phyloP scores from a whole-genome alignment of 2,113 vertebrate species.

The Pagrus major region DNA sequence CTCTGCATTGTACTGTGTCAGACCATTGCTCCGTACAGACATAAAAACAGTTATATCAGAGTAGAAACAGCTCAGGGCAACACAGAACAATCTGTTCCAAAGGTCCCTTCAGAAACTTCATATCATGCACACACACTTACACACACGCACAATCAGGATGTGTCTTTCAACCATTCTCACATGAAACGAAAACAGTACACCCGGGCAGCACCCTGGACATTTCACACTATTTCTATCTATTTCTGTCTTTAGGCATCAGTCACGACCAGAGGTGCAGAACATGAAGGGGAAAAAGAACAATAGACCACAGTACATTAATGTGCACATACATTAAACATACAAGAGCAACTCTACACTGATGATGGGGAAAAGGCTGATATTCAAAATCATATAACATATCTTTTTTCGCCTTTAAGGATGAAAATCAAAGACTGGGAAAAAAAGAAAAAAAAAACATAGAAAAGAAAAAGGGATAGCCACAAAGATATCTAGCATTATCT shows the following conservation, averaged over 20 bases:
- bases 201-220: constrained; percentile 31
- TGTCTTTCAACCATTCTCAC: constrained; percentile 44
- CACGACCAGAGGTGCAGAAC: not conserved
- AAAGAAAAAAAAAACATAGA: not conserved
- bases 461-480: constrained; percentile 40
- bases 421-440: constrained; percentile 56
- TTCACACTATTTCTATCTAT: constrained; percentile 50
- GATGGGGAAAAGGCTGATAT: constrained; percentile 14
- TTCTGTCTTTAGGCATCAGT: constrained; percentile 42
- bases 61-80: constrained; percentile 33
- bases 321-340: constrained; percentile 19
- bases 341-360: not conserved
- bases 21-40: constrained; percentile 13
- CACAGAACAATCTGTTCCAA: constrained; percentile 49
- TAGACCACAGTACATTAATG: constrained; percentile 14
- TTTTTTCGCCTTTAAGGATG: constrained; percentile 35
- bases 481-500: constrained; percentile 67
- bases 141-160: constrained; percentile 2
- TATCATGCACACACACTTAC: constrained; percentile 7
- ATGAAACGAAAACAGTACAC: constrained; percentile 37
- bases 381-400: constrained; percentile 36
- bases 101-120: constrained; percentile 34
- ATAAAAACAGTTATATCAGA: constrained; percentile 22
- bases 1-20: not conserved
- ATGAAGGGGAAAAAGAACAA: constrained; percentile 1